Conservation (phyloP, 1,140 invertebrate species). For the Nephila pilipes region DNA sequence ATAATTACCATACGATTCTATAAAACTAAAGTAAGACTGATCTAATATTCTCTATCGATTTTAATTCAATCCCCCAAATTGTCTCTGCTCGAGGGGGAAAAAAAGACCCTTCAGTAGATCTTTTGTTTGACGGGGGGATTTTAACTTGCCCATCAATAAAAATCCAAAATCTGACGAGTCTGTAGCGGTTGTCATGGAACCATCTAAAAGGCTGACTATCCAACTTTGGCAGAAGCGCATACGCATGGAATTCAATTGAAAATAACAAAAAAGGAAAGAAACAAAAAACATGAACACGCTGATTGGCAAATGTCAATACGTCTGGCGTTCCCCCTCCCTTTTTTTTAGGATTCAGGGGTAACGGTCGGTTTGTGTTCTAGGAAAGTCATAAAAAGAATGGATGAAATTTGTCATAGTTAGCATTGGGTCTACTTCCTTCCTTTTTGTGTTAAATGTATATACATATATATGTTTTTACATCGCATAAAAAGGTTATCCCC, state of each 20-base stretch:
- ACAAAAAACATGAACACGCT: constrained; percentile 5
- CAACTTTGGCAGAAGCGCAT: neutral
- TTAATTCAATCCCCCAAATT: neutral
- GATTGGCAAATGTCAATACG: constrained; percentile 59
- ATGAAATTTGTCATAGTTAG: constrained; percentile 52
- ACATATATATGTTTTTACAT: constrained; percentile 40
- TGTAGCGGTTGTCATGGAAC: constrained; percentile 5
- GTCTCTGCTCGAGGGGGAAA: neutral
- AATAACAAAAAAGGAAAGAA: neutral
- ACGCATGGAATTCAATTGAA: constrained; percentile 18
- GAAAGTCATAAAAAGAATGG: constrained; percentile 28
- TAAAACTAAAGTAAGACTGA: neutral
- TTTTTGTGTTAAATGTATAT: constrained; percentile 33
- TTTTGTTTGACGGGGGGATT: constrained; percentile 19
- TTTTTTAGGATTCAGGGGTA: neutral
- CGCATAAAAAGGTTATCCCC: constrained; percentile 44
- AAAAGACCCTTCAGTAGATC: neutral
- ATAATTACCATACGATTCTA: neutral
- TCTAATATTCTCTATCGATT: neutral
- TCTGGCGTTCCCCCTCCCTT: neutral
- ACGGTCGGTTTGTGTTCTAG: constrained; percentile 1
- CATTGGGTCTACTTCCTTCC: constrained; percentile 34
- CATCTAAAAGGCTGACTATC: neutral
- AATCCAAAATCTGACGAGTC: constrained; percentile 10
- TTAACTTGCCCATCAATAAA: constrained; percentile 23